These are phyloP conservation scores for Philereme transversata DNA, from an alignment of 2,888 invertebrate species.

Conservation along the genomic window DNA sequence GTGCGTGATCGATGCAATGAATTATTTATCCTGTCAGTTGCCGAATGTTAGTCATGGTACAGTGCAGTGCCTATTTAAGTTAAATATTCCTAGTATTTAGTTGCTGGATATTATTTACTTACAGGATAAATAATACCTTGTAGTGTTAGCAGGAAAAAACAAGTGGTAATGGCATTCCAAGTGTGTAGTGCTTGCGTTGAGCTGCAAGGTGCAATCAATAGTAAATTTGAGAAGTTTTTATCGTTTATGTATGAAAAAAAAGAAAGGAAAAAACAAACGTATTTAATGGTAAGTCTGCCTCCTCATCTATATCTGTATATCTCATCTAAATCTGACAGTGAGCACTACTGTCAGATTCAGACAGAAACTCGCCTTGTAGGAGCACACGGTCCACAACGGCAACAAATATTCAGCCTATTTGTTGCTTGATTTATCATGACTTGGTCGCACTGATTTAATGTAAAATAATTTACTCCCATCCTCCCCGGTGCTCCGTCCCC, in stretches of 20 bases:
- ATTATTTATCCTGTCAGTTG: constrained; percentile 27
- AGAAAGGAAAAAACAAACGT: constrained; percentile 20
- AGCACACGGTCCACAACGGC: too few relatives aligned
- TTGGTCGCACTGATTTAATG: too few relatives aligned
- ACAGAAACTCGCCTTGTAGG: too few relatives aligned
- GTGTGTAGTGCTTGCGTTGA: not conserved
- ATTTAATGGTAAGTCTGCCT: constrained; percentile 22
- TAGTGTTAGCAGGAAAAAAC: not conserved
- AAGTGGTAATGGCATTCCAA: not conserved
- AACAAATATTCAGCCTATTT: too few relatives aligned
- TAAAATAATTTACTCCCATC: too few relatives aligned
- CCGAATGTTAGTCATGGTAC: constrained; percentile 18
- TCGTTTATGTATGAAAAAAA: constrained; percentile 24
- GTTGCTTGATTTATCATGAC: too few relatives aligned
- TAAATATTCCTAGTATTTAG: not conserved
- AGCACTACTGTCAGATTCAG: too few relatives aligned
- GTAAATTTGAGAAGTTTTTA: constrained; percentile 23
- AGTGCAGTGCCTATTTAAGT: constrained; percentile 10
- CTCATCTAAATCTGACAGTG: not conserved
- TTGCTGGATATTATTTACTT: not conserved
- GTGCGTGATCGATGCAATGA: constrained; percentile 14
- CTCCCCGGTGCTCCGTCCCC: too few relatives aligned
- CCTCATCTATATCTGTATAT: not conserved
- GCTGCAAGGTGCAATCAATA: constrained; percentile 19
- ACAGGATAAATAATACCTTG: not conserved